These are phyloP conservation scores for Micrasema minimum DNA, from an alignment of 1,140 invertebrate species.

Conservation along the genomic window DNA sequence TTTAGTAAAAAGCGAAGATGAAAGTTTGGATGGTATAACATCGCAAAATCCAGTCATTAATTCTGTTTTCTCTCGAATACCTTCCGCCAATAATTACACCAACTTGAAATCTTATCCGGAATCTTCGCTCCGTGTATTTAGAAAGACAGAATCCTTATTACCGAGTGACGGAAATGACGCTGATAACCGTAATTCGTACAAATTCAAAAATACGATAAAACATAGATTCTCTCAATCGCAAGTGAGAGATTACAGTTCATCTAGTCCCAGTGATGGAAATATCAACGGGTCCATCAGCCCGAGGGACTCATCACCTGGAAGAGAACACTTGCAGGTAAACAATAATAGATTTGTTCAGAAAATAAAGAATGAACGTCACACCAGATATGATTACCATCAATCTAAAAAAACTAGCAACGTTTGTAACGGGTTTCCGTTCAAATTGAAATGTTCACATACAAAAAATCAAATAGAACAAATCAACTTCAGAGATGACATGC, in stretches of 20 bases:
- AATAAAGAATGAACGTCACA: constrained; percentile 44
- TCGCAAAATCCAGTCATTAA: no score
- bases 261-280: constrained; percentile 47
- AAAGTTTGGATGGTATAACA: no score
- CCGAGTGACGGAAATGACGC: constrained; percentile 57
- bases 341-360: constrained; percentile 48
- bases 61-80: constrained; percentile 4
- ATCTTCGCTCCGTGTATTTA: constrained; percentile 30
- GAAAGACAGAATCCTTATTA: constrained; percentile 35
- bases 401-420: constrained; percentile 29
- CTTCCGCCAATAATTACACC: constrained; percentile 22
- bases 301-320: constrained; percentile 50
- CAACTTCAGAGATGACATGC: neutral
- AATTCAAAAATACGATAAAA: constrained; percentile 96
- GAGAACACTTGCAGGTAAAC: constrained; percentile 56
- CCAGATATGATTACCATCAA: constrained; percentile 32
- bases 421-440: neutral
- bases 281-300: constrained; percentile 46
- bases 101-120: constrained; percentile 1
- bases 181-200: constrained; percentile 75
- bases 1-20: no score
- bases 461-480: constrained; percentile 25
- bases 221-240: constrained; percentile 75
- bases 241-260: constrained; percentile 54
- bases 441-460: constrained; percentile 35